Evolutionary conservation across 2,888 invertebrate species (phyloP).

Genomic region (Exocentrus adspersus): DNA sequence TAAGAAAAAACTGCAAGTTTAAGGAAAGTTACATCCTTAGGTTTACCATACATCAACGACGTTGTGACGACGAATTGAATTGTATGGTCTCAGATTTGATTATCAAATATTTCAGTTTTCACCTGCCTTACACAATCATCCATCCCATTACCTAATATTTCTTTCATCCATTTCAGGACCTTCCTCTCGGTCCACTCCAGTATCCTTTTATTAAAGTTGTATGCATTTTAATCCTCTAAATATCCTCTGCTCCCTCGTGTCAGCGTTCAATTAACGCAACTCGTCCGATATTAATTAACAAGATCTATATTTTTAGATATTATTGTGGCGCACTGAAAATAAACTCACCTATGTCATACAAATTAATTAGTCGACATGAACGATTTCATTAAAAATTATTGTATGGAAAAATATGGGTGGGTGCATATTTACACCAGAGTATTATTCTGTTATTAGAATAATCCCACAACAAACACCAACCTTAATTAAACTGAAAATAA

Average conservation of each 20-base stretch:
- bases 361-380: not conserved
- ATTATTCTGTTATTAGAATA: conserved; percentile 10
- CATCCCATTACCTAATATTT: too few relatives aligned
- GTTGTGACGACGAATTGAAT: too few relatives aligned
- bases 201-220: too few relatives aligned
- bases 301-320: not conserved
- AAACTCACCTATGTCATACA: not conserved
- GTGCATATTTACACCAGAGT: not conserved
- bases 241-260: not conserved
- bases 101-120: too few relatives aligned
- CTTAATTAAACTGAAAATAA: not conserved
- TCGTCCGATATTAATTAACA: not conserved
- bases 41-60: too few relatives aligned
- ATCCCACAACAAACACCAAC: conserved; percentile 3
- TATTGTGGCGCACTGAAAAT: not conserved
- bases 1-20: too few relatives aligned
- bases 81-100: too few relatives aligned
- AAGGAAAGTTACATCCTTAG: too few relatives aligned
- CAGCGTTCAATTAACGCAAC: not conserved
- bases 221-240: not conserved
- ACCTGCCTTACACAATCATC: too few relatives aligned
- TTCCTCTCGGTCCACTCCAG: too few relatives aligned
- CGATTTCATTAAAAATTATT: conserved; percentile 3
- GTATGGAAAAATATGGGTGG: conserved; percentile 1
- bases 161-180: too few relatives aligned